Conservation (phyloP, 2,888 invertebrate genomes). For the Tricholauxania praeusta region DNA sequence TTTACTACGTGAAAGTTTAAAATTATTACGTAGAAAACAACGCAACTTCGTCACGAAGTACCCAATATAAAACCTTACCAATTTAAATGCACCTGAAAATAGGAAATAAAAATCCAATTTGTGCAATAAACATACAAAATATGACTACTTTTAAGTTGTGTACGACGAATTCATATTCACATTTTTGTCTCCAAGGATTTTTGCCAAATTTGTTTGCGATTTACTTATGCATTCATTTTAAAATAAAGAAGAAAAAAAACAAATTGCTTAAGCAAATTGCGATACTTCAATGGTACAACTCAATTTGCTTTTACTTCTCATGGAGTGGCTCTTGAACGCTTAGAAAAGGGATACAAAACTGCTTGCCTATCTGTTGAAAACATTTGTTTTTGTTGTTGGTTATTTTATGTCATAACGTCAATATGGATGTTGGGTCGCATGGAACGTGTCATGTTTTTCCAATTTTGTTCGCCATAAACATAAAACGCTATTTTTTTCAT, state of each 20-base stretch:
- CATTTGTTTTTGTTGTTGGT: background rate
- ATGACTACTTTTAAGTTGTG: conserved; percentile 12
- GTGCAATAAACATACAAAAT: conserved; percentile 24
- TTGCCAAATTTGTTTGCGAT: conserved; percentile 56
- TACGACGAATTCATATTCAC: background rate
- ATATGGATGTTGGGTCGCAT: background rate
- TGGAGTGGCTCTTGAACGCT: too few species aligned
- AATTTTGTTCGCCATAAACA: background rate
- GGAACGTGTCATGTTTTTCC: background rate
- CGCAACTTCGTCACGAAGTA: background rate
- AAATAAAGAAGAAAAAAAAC: background rate
- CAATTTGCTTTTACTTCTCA: too few species aligned
- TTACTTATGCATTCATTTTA: conserved; percentile 39
- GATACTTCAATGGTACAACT: conserved; percentile 3
- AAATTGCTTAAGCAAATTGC: conserved; percentile 27
- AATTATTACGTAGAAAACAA: background rate
- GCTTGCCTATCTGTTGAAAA: conserved; percentile 10
- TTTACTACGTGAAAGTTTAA: too few species aligned
- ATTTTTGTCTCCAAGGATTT: background rate
- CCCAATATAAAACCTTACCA: background rate
- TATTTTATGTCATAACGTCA: conserved; percentile 10
- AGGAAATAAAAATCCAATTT: conserved; percentile 37
- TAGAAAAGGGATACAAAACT: background rate
- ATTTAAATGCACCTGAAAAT: conserved; percentile 24
- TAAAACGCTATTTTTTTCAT: background rate